Base-by-base conservation (phyloP, 37 sponge, comb jelly and placozoan species). In the Halichondria panicea region DNA sequence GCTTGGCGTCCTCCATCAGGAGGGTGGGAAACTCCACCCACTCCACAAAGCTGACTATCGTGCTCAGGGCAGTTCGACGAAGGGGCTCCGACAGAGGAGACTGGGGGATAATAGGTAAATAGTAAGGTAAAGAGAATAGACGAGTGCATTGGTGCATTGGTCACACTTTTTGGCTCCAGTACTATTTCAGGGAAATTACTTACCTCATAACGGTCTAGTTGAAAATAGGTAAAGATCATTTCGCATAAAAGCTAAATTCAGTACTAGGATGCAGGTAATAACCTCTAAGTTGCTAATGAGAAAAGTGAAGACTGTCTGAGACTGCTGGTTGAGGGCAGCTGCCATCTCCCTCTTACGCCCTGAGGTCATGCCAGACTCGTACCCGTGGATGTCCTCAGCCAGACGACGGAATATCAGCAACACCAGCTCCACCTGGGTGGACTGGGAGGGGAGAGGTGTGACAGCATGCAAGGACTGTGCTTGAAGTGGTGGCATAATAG, bases 321-420 rank as follows among this genome's bases (percentile, higher is more conserved):
- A 6, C 0, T 80, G 2, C 30, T 68, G 55, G 27, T 62, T 58
- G 2, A 84, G 54, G 22, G 70, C 78, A 15, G 77, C 19, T 1
- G 27, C 33, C 85, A 84, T 84, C 37, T 76, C 85, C 15, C 37
- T 68, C 64, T 52, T 76, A 3, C 85, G 61, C 50, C 25, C 52
- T 4, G 58, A 40, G 1, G 59, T 12, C 18, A 84, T 64, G 6
- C 41, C 55, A 0, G 63, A 44, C 2, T 76, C 72, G 36, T 43
- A 84, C 2, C 13, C 3, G 28, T 63, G 55, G 19, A 84, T 15
- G 36, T 84, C 85, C 71, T 84, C 85, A 19, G 63, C 55, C 4
- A 84, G 78, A 25, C 85, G 77, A 37, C 85, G 77, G 48, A 71
- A 77, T 0, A 84, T 63, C 19, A 76, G 43, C 55, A 84, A 46